Percentiles rank a stretch among this genome's conserved stretches.
phyloP scores from a whole-genome alignment of 2,888 invertebrate genomes.

The Minunthozetes semirufus region DNA sequence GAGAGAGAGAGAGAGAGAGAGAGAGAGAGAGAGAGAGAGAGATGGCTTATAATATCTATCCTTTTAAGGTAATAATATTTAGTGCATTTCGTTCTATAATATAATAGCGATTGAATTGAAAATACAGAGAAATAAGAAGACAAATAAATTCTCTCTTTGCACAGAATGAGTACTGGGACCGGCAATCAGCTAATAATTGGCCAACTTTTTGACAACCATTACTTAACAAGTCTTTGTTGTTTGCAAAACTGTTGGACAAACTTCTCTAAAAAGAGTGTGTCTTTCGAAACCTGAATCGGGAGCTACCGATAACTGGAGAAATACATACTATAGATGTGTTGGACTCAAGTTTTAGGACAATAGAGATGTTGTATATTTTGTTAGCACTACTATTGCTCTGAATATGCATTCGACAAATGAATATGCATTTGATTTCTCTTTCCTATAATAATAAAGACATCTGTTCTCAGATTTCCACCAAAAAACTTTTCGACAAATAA shows the following conservation, averaged over 20 bases:
- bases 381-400: background rate
- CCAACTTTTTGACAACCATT: slow-evolving; percentile 25
- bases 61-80: too few species aligned
- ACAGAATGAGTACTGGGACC: background rate
- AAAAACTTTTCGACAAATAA: background rate
- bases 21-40: too few species aligned
- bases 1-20: too few species aligned
- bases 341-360: background rate
- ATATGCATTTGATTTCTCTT: background rate
- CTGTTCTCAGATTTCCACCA: slow-evolving; percentile 2
- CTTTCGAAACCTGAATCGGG: background rate
- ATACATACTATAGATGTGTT: background rate
- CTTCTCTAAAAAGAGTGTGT: background rate
- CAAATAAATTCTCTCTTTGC: background rate
- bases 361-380: too few species aligned
- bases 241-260: background rate
- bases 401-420: background rate
- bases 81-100: too few species aligned
- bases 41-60: too few species aligned
- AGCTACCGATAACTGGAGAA: too few species aligned
- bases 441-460: background rate
- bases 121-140: background rate
- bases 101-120: slow-evolving; percentile 10
- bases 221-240: slow-evolving; percentile 13
- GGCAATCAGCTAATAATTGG: slow-evolving; percentile 24